These are phyloP conservation scores for Petrocephalus microphthalmus DNA, from an alignment of 2,113 vertebrate genomes.

Conservation along the genomic window DNA sequence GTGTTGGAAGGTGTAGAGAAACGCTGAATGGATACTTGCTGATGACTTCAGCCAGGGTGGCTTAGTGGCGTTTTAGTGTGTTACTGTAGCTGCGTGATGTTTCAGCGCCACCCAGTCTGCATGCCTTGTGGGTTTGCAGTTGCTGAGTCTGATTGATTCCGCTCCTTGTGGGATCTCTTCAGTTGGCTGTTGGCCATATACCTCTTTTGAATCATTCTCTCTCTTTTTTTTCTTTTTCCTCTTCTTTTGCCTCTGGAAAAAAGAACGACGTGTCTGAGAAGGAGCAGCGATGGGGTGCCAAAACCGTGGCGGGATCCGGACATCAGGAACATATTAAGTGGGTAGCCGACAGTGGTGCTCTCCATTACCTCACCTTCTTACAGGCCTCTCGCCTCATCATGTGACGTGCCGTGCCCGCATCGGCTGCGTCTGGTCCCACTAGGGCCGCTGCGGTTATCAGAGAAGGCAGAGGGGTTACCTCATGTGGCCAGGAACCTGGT, in stretches of 20 bases:
- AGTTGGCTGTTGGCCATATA: neutral
- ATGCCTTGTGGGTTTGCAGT: neutral
- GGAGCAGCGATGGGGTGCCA: conserved; percentile 95
- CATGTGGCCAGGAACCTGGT: neutral
- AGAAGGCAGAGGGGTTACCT: neutral
- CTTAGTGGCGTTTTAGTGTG: neutral
- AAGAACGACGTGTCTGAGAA: conserved; percentile 94
- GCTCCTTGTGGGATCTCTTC: neutral
- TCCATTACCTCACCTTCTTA: neutral
- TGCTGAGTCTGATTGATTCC: neutral
- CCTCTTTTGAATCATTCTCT: neutral
- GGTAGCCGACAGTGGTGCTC: conserved; percentile 36
- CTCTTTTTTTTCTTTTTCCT: neutral
- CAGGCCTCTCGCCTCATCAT: neutral
- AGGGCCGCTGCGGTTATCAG: neutral
- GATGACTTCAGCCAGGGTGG: neutral
- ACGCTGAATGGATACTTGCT: neutral
- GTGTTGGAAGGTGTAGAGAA: neutral
- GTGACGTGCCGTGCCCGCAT: neutral
- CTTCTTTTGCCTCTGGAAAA: conserved; percentile 14
- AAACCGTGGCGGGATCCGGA: conserved; percentile 86
- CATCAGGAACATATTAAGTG: conserved; percentile 96
- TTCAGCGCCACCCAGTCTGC: neutral
- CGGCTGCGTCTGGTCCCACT: neutral
- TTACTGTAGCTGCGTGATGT: neutral